Base-by-base conservation (phyloP, 2,888 invertebrate genomes). In the Aromia moschata region DNA sequence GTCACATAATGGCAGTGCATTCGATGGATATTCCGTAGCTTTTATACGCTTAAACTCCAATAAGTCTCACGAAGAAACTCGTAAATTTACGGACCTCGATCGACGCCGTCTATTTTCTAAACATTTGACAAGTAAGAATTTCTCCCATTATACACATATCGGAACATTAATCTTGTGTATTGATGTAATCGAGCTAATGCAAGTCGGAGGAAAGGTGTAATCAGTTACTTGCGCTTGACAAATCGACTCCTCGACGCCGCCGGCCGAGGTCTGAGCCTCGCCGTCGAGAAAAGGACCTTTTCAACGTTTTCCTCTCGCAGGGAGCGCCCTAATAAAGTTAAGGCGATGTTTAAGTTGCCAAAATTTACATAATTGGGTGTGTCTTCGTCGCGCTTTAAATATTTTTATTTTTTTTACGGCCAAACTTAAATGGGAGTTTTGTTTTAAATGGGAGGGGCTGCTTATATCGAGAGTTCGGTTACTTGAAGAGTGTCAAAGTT, bases 141-240 rank as follows among this genome's bases (percentile, higher is more conserved):
- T 65, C 65, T 56, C 49, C 69, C 73, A 70, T 73, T 74, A 69
- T 69, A 64, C 62, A 67, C 72, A 74, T 72, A 74, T 74, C 69
- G 70, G 62, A 51, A 68, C 74, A 77, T 76, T 74, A 76, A 77
- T 77, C 76, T 76, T 74, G 65, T 69, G 72, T 73, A 76, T 74
- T 76, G 77, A 77, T 76, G 75, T 74, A 77, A 77, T 77, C 76
- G 74, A 69, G 70, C 75, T 77, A 76, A 77, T 76, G 77, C 73
- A 72, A 67, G 71, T 65, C 65, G 67, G 53, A 67, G 72, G 72
- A 74, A 70, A 70, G 67, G 71, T 70, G 67, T 69, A 74, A 76
- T 73, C 75, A 73, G 74, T 74, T 74, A 74, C 74, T 73, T 73
- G 71, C 68, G 64, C 68, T 69, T 74, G 74, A 75, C 73, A 74